phyloP scores from a whole-genome alignment of 2,888 invertebrate species.

The Ophioninae sp. region DNA sequence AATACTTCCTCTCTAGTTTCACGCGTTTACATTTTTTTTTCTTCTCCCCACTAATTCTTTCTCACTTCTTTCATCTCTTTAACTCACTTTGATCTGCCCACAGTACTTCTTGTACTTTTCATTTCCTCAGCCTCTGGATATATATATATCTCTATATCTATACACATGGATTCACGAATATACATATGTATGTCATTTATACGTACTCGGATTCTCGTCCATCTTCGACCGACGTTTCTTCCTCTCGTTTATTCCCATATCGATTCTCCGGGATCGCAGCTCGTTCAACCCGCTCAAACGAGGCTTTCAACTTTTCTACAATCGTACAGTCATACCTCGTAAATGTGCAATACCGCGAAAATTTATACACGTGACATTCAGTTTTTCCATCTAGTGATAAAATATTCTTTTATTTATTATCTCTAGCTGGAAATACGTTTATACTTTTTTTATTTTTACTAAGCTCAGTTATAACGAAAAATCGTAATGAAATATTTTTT shows the following conservation, averaged over 20 bases:
- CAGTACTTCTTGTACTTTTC: constrained; percentile 50
- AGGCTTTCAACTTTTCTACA: constrained; percentile 48
- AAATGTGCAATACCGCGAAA: neutral
- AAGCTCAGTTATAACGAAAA: neutral
- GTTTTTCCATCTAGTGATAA: neutral
- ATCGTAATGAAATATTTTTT: neutral
- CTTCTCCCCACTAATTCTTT: constrained; percentile 9
- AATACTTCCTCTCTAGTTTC: constrained; percentile 37
- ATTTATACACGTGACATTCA: neutral
- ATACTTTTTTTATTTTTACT: neutral
- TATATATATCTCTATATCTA: constrained; percentile 2
- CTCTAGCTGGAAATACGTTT: neutral
- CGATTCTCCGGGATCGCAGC: constrained; percentile 59
- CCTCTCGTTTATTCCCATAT: constrained; percentile 54
- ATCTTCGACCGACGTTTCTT: constrained; percentile 43
- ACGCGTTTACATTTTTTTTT: constrained; percentile 41
- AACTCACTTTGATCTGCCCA: constrained; percentile 44
- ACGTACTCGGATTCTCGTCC: constrained; percentile 19
- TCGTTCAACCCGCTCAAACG: constrained; percentile 49
- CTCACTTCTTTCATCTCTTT: constrained; percentile 27
- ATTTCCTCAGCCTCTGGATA: constrained; percentile 28
- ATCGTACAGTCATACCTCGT: neutral
- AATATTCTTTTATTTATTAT: neutral
- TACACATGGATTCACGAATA: neutral
- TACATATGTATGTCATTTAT: constrained; percentile 15